Conservation (phyloP, 2,113 vertebrate species). For the Nycticryphes semicollaris region DNA sequence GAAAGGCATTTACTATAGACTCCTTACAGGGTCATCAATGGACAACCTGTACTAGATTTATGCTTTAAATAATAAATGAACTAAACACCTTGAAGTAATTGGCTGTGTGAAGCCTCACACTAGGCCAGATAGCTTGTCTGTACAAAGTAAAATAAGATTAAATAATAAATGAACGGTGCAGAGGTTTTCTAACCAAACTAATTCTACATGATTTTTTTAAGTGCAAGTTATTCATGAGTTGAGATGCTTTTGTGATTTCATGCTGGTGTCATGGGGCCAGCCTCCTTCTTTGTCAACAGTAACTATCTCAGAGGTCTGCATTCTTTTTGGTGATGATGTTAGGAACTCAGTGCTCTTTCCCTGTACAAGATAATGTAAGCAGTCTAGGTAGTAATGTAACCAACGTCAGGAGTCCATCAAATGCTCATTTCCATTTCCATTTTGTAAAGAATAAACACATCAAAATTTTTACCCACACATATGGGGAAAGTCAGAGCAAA, state of each 20-base stretch:
- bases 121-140: slow-evolving; percentile 84
- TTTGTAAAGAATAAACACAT: background rate
- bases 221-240: slow-evolving; percentile 15
- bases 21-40: slow-evolving; percentile 78
- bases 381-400: background rate
- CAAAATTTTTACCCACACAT: background rate
- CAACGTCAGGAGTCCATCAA: background rate
- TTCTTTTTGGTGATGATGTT: background rate
- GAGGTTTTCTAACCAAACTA: slow-evolving; percentile 74
- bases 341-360: background rate
- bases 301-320: background rate
- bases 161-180: slow-evolving; percentile 88
- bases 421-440: background rate
- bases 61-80: slow-evolving; percentile 88
- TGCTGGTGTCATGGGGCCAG: slow-evolving; percentile 9
- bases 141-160: slow-evolving; percentile 88
- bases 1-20: slow-evolving; percentile 81
- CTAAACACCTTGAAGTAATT: slow-evolving; percentile 90
- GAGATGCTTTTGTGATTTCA: slow-evolving; percentile 38
- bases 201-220: slow-evolving; percentile 48
- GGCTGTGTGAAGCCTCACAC: slow-evolving; percentile 80
- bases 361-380: background rate
- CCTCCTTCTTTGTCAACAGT: slow-evolving; percentile 48
- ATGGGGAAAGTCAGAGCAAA: background rate
- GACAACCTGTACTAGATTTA: slow-evolving; percentile 88